Conservation (phyloP, 2,888 invertebrate genomes). For the Apodemia zela region DNA sequence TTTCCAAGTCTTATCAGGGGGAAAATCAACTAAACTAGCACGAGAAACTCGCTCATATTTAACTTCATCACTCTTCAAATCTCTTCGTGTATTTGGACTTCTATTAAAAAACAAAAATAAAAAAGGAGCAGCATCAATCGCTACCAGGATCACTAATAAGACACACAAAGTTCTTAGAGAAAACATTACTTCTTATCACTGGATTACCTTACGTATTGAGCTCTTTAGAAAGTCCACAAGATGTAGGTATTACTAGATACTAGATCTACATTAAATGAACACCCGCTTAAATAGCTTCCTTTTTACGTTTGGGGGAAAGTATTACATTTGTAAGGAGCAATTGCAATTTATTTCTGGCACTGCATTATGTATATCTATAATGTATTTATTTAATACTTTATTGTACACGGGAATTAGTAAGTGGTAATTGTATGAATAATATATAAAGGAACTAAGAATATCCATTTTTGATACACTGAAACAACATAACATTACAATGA, state of each 20-base stretch:
- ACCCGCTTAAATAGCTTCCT: background rate
- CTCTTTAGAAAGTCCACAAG: background rate
- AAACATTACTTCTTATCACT: background rate
- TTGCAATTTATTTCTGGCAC: background rate
- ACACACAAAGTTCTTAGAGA: background rate
- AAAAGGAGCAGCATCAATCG: slow-evolving; percentile 2
- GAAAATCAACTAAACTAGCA: background rate
- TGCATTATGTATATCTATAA: background rate
- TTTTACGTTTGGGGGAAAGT: background rate
- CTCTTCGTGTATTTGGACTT: background rate
- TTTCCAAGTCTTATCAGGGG: slow-evolving; percentile 18
- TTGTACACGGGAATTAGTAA: too few species aligned
- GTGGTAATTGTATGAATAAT: too few species aligned
- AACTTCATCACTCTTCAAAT: background rate
- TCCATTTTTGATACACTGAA: too few species aligned
- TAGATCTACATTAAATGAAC: background rate
- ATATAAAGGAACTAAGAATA: too few species aligned
- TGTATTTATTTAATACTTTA: too few species aligned
- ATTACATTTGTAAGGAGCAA: background rate
- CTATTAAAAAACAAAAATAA: background rate
- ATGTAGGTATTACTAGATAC: background rate
- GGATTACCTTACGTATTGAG: background rate
- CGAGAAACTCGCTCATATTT: background rate
- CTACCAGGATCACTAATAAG: background rate
- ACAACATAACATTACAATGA: too few species aligned